Conservation (phyloP, 2,113 vertebrate species). For the Eretmochelys imbricata region DNA sequence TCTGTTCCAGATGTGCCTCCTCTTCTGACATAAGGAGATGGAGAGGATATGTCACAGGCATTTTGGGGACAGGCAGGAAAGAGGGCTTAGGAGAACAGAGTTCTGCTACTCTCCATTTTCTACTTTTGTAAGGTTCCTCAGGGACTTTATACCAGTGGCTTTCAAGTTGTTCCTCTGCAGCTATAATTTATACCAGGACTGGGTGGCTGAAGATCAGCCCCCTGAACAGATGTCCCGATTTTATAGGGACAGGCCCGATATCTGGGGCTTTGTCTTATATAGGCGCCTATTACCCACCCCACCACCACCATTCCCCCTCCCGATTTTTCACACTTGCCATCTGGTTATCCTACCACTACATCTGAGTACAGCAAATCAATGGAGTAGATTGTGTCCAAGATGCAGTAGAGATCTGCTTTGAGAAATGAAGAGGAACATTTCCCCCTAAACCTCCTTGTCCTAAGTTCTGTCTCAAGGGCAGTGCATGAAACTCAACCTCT, state of each 20-base stretch:
- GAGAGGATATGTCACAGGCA: too few species aligned
- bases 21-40: neutral
- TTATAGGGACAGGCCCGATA: neutral
- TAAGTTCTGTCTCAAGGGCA: neutral
- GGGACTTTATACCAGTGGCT: neutral
- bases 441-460: neutral
- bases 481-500: neutral
- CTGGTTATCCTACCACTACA: neutral
- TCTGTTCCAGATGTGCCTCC: neutral
- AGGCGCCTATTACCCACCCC: neutral
- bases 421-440: neutral
- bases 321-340: neutral
- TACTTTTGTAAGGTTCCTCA: neutral
- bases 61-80: neutral
- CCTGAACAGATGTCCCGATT: neutral
- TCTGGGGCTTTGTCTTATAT: neutral
- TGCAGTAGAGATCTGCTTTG: neutral
- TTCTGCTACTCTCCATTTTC: neutral
- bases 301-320: too few species aligned
- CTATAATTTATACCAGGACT: neutral
- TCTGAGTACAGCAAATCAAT: fast-evolving
- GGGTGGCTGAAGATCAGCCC: neutral
- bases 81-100: neutral
- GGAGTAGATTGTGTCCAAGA: neutral
- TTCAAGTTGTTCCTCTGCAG: neutral